Evolutionary conservation across 2,888 invertebrate genomes (phyloP).

Genomic region (Hoplodrina blanda): DNA sequence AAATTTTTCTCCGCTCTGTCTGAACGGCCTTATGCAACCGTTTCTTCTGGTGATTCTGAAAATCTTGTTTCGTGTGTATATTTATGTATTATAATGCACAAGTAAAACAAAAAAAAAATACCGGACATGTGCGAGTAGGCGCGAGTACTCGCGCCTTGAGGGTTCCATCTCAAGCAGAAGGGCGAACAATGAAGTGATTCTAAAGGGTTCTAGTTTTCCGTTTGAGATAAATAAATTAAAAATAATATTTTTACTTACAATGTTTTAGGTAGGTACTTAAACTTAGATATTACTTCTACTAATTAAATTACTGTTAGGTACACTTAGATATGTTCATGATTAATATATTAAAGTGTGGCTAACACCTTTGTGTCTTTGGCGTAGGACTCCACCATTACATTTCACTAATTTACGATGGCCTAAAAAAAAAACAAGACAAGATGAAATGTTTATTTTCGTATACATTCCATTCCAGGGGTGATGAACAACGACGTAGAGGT

Average conservation of each 20-base stretch:
- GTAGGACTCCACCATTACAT: too few relatives aligned
- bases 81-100: neutral
- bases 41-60: neutral
- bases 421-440: neutral
- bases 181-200: neutral
- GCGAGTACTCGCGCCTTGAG: too few relatives aligned
- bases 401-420: too few relatives aligned
- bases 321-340: too few relatives aligned
- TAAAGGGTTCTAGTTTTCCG: too few relatives aligned
- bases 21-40: neutral
- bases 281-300: too few relatives aligned
- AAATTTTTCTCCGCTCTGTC: neutral
- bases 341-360: neutral
- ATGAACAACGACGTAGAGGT: slow-evolving; percentile 80
- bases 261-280: too few relatives aligned
- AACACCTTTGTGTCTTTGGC: too few relatives aligned
- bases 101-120: slow-evolving; percentile 1
- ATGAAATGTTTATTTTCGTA: slow-evolving; percentile 4
- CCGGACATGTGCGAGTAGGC: neutral
- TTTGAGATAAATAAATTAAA: too few relatives aligned
- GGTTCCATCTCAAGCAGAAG: neutral
- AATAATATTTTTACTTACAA: too few relatives aligned
- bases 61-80: neutral
- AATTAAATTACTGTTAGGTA: too few relatives aligned
- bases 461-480: slow-evolving; percentile 76